Conservation (phyloP, 2,888 invertebrate genomes). For the Mythimna impura region DNA sequence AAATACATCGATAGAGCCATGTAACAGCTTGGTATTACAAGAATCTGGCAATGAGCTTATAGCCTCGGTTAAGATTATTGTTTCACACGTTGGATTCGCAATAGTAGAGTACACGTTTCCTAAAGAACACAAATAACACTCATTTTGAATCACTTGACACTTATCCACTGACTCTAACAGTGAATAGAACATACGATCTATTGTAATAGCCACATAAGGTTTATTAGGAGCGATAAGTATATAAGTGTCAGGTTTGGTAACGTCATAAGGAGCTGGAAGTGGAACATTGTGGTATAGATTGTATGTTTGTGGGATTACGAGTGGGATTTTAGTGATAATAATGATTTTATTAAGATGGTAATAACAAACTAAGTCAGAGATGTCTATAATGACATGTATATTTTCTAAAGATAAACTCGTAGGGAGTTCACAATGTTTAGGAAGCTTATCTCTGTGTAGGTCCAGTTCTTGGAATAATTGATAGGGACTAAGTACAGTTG, state of each 20-base stretch:
- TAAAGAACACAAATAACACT: conserved; percentile 13
- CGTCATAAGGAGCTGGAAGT: too few relatives aligned
- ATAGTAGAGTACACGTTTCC: conserved; percentile 10
- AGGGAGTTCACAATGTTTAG: conserved; percentile 9
- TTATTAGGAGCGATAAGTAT: conserved; percentile 4
- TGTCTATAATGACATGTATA: conserved; percentile 7
- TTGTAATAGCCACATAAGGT: neutral
- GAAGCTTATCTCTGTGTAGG: too few relatives aligned
- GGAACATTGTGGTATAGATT: too few relatives aligned
- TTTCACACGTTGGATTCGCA: too few relatives aligned
- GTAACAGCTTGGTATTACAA: conserved; percentile 8
- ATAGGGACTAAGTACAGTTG: neutral
- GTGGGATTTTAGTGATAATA: too few relatives aligned
- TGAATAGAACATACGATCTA: too few relatives aligned
- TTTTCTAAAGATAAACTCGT: conserved; percentile 6
- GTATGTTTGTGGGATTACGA: too few relatives aligned
- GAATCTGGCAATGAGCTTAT: conserved; percentile 1
- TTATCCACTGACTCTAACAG: conserved; percentile 1
- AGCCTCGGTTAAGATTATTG: conserved; percentile 2
- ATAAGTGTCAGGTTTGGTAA: too few relatives aligned
- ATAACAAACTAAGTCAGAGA: too few relatives aligned
- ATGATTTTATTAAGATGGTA: too few relatives aligned
- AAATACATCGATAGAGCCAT: conserved; percentile 2
- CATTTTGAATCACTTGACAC: conserved; percentile 15
- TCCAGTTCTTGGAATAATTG: too few relatives aligned